Percentiles rank a stretch among this genome's conserved stretches.
phyloP scores from a whole-genome alignment of 2,797 vertebrate species.

The Acestrorhynchus altus region DNA sequence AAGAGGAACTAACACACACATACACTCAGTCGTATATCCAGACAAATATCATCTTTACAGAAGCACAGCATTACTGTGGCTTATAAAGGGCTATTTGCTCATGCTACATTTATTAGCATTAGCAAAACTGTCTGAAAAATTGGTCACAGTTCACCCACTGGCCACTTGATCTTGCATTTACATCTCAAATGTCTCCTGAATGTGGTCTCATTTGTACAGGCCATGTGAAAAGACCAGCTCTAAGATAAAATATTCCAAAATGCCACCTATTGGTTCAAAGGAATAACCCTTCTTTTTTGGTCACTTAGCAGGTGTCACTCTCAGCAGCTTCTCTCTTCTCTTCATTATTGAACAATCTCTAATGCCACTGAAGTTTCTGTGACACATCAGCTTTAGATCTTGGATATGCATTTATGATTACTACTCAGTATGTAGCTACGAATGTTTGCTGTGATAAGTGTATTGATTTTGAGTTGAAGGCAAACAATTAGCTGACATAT shows the following conservation, averaged over 20 bases:
- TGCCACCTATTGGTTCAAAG: neutral
- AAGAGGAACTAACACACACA: neutral
- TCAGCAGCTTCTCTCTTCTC: neutral
- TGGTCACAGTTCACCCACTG: too few relatives aligned
- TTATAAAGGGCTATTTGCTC: neutral
- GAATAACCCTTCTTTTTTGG: neutral
- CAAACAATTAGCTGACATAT: constrained; percentile 44
- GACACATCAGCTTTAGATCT: constrained; percentile 36
- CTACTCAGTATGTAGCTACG: constrained; percentile 42
- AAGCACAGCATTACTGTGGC: neutral
- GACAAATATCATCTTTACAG: neutral
- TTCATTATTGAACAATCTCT: neutral
- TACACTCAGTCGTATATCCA: neutral
- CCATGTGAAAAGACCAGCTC: neutral
- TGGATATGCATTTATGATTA: constrained; percentile 59
- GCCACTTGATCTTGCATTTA: neutral
- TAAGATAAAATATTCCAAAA: neutral
- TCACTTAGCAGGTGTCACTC: neutral
- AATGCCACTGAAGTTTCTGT: neutral
- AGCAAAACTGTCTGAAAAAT: neutral
- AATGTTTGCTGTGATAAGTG: neutral
- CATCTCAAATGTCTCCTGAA: neutral
- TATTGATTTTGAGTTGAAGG: constrained; percentile 14
- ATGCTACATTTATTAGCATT: neutral
- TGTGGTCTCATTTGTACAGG: neutral